Evolutionary conservation across 1,140 invertebrate genomes (phyloP), one percentile per base, ranked within the genome.

Genomic region (Euglossa dilemma): DNA sequence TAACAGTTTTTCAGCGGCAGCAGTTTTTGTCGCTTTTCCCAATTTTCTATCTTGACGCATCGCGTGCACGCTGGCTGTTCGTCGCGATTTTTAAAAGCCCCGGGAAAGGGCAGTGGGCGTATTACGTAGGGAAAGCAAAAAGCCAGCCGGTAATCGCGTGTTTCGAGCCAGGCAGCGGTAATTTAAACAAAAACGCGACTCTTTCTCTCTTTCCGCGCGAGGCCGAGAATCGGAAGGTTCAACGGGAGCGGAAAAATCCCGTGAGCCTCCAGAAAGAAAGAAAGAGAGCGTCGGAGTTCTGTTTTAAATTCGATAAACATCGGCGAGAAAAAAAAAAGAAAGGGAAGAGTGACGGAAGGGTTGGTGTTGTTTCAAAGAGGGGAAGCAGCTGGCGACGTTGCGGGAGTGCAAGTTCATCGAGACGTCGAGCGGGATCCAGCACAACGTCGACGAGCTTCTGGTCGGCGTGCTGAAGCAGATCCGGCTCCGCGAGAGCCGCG

Each of bases 321-420:
- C 36, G 7, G 16, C 73, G 18, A 36, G 14, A 20, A 4, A 47
- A 23, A n/a, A 14, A 18, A 43, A 20, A 12, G 12, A 36, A 36
- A 45, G 1, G 18, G 8, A 12, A 6, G n/a, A 11, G 14, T 74
- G 61, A 57, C 36, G 12, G 79, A 36, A 25, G 9, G 9, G 9
- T 77, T 16, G 56, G 6, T 78, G 6, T 54, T 56, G 7, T 84
- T 74, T 87, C 61, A n/a, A 95, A 98, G 98, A 98, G 92, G 98
- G 98, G 1, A 98, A 98, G 94, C 95, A 96, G 43, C 92, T 98
- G 87, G 98, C 98, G 0, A 97, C 96, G 57, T 96, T 97, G n/a
- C 96, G 97, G 90, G 97, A 98, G 92, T 97, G 97, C 93, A 98
- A 98, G 94, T 99, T 98, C 94, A 98, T 98, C 85, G 98, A 99